Evolutionary conservation across 2,797 vertebrate genomes (phyloP), one percentile per base, ranked within the genome.

Genomic region (Enteromius mattozi): DNA sequence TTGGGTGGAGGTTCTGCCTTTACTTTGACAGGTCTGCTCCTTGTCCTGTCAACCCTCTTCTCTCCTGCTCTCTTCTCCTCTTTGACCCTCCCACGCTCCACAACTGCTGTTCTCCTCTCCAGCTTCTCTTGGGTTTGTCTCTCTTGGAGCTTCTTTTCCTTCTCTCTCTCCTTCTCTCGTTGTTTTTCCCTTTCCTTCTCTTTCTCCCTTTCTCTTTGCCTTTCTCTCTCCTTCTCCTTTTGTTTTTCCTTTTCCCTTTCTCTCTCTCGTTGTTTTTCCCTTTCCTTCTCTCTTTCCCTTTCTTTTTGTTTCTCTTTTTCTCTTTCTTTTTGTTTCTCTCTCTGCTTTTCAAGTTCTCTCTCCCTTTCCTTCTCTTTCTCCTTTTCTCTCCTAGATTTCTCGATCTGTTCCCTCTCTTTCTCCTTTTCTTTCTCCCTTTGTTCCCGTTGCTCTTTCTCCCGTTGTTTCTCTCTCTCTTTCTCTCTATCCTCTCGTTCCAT

Each of bases 1-100:
- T 96, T 95, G 0, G 93, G 86, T 1, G 93, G 89, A 71, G 95
- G 92, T 87, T 96, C 92, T 0, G 90, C 30, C 78, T 93, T 91
- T 47, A 96, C 95, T 90, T 92, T 91, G 4, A 92, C 86, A 0
- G 85, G 87, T 61, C 88, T 84, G 35, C 47, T 87, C 86, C 88
- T 88, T 40, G 87, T 92, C 91, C 94, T 91, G 6, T 91, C n/a
- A 78, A 81, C 85, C 72, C 87, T 92, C 90, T 93, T 92, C 13
- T 91, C 24, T 93, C 90, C 83, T 91, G 88, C 86, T 89, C 91
- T 88, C 82, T 88, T 92, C 76, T 88, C 89, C 80, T 89, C 89
- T 33, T 84, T 88, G 47, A 76, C 85, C 69, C 40, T 91, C 80
- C 92, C 94, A 0, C 84, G 88, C 7, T 88, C 89, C 24, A 68